Percentiles rank a stretch among this genome's conserved stretches.
Conservation (phyloP, 2,888 invertebrate species). For the Metacarcinus magister region DNA sequence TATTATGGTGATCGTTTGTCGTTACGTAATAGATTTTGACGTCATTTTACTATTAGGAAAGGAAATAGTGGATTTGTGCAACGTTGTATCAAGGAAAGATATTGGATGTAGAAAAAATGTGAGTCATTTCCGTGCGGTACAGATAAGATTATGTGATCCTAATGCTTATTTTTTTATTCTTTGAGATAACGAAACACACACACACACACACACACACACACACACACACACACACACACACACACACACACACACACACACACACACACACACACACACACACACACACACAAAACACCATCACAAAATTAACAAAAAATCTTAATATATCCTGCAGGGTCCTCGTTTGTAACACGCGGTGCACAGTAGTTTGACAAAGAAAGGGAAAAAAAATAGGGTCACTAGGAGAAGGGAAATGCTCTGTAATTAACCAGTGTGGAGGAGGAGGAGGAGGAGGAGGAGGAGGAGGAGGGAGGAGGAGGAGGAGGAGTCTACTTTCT, state of each 20-base stretch:
- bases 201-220: conserved; percentile 54
- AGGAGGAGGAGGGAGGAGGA: no score
- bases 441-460: background rate
- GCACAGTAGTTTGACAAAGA: background rate
- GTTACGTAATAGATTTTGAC: no score
- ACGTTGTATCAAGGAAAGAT: no score
- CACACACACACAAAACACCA: conserved; percentile 16
- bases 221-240: conserved; percentile 43
- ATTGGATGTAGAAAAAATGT: no score
- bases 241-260: conserved; percentile 36
- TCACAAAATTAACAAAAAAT: no score
- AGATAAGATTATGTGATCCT: no score
- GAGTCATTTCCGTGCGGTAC: no score
- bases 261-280: conserved; percentile 47
- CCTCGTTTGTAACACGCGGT: background rate
- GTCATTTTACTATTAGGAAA: no score
- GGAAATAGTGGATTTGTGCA: no score
- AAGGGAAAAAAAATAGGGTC: background rate
- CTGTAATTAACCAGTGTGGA: conserved; percentile 10
- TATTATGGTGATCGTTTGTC: no score
- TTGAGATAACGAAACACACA: no score
- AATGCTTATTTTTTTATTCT: no score
- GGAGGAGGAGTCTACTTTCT: background rate
- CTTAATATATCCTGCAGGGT: background rate
- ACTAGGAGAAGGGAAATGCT: background rate